Base-by-base conservation (phyloP, 2,888 invertebrate genomes). In the Andrena haemorrhoa region DNA sequence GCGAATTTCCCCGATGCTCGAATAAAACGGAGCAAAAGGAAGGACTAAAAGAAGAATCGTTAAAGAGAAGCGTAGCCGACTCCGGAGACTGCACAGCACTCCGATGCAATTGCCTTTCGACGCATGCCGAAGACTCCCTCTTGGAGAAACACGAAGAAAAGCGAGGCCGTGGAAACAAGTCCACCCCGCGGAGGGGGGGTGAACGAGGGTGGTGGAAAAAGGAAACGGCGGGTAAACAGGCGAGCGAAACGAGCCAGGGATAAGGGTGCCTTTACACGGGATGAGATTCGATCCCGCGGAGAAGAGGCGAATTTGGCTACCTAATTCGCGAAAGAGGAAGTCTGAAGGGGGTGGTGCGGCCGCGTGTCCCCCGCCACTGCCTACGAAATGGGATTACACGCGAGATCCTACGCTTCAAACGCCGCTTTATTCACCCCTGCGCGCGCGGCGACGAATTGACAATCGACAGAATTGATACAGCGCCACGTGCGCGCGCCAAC, bases 381-480 rank as follows among this genome's bases (percentile, higher is more conserved):
- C 71, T 77, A 86, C 86, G 56, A 90, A 92, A 92, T 92, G 84
- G 89, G 91, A 92, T 92, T 92, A 92, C 87, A 80, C 69, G 66
- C 86, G 41, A 41, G 41, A 87, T 86, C 82, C 87, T 88, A 89
- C 89, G 92, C 93, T 93, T 93, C 93, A 93, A 93, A 93, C 92
- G 93, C 74, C 85, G 88, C 86, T 89, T 89, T 88, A 84, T 83
- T 78, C 88, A 75, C 89, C 89, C 88, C 88, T 79, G 85, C 88
- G 79, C 79, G 77, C 72, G 41, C 69, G 75, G 80, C 85, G 87
- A 89, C 85, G 92, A 93, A 93, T 93, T 94, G 94, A 93, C 93
- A 94, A 93, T 93, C 93, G 93, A 93, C 93, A 93, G 90, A 93
- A 93, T 92, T 93, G 93, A 93, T 92, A 92, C 91, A 87, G 87